phyloP scores from a whole-genome alignment of 2,888 invertebrate species.

The Caenorhabditis becei region DNA sequence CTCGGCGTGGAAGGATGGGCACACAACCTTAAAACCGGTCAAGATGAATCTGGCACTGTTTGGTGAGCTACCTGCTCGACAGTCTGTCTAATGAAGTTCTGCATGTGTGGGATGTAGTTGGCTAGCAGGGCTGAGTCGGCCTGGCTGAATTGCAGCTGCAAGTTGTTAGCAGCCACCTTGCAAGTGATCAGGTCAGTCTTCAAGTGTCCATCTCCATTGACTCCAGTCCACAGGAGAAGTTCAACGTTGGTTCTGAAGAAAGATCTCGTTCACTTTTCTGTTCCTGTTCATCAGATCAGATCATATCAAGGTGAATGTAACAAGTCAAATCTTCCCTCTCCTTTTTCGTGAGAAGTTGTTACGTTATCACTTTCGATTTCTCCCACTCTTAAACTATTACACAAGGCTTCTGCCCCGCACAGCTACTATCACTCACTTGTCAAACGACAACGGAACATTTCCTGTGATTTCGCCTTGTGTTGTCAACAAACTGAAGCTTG shows the following conservation, averaged over 20 bases:
- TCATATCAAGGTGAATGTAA: too few relatives aligned
- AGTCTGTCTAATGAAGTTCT: conserved; percentile 75
- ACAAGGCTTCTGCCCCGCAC: conserved; percentile 10
- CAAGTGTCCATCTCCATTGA: conserved; percentile 80
- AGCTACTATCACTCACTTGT: conserved; percentile 68
- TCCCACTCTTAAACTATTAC: conserved; percentile 42
- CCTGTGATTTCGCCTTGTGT: conserved; percentile 77
- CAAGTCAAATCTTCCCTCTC: too few relatives aligned
- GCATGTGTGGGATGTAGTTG: conserved; percentile 78
- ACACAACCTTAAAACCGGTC: conserved; percentile 71
- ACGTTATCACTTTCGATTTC: conserved; percentile 46
- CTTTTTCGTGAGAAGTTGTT: conserved; percentile 18
- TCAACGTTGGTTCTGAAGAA: conserved; percentile 76
- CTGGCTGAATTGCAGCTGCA: conserved; percentile 75
- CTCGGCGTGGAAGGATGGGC: conserved; percentile 81
- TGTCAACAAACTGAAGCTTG: conserved; percentile 73
- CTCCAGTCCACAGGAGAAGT: conserved; percentile 75
- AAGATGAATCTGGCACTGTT: too few relatives aligned
- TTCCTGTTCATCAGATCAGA: not conserved
- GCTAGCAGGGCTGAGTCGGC: conserved; percentile 74
- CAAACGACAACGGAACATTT: conserved; percentile 79
- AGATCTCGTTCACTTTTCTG: not conserved
- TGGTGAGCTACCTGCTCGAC: conserved; percentile 79
- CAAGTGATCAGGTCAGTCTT: conserved; percentile 79
- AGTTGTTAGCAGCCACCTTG: conserved; percentile 76